Percentiles rank a stretch among this genome's conserved stretches.
phyloP scores from a whole-genome alignment of 2,113 vertebrate genomes.

The Thermophis baileyi region DNA sequence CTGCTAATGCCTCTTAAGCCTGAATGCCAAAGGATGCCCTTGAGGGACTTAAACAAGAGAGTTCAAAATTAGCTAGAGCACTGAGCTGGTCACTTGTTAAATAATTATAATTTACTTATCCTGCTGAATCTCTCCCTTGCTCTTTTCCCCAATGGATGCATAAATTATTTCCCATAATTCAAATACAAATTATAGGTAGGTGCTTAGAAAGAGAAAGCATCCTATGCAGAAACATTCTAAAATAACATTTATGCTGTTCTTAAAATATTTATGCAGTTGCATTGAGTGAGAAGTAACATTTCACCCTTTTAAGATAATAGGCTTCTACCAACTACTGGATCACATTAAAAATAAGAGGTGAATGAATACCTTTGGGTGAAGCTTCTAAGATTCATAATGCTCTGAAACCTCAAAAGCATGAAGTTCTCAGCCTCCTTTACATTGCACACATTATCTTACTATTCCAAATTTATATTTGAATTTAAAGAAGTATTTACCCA shows the following conservation, averaged over 20 bases:
- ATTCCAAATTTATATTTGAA: not conserved
- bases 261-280: slow-evolving; percentile 61
- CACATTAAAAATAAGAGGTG: slow-evolving; percentile 31
- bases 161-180: not conserved
- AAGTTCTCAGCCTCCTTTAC: slow-evolving; percentile 36
- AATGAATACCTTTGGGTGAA: slow-evolving; percentile 10
- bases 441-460: not conserved
- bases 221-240: slow-evolving; percentile 23
- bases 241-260: slow-evolving; percentile 38
- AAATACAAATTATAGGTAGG: slow-evolving; percentile 29
- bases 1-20: slow-evolving; percentile 12
- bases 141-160: not conserved
- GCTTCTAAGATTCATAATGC: not conserved
- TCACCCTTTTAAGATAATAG: slow-evolving; percentile 56
- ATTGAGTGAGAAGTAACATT: slow-evolving; percentile 39
- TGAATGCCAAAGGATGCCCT: slow-evolving; percentile 17
- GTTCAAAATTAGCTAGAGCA: slow-evolving; percentile 29
- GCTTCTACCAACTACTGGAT: slow-evolving; percentile 39
- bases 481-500: not conserved
- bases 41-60: slow-evolving; percentile 32
- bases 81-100: slow-evolving; percentile 35
- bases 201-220: slow-evolving; percentile 37
- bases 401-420: slow-evolving; percentile 13
- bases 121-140: slow-evolving; percentile 1
- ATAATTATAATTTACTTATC: slow-evolving; percentile 36